Evolutionary conservation across 2,888 invertebrate genomes (phyloP), one percentile per base, ranked within the genome.

Genomic region (Ectobius pallidus): DNA sequence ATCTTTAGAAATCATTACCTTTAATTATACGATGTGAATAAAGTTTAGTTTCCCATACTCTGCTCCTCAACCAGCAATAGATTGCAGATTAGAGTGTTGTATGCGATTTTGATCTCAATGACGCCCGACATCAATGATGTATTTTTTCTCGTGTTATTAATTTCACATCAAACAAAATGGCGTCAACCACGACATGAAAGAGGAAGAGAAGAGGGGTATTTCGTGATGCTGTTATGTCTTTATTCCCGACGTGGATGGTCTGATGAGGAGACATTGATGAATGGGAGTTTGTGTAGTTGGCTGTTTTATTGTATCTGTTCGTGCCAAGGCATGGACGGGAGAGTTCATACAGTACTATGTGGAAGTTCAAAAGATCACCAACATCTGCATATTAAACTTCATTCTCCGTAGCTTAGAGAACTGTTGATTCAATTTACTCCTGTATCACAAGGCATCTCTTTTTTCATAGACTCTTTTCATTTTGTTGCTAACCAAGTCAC

Each of bases 81-180:
- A 49, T 9, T 1, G 4, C 9, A 14, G 18, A 18, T n/a, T 22
- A 16, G 3, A 55, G n/a, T 16, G 39, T 18, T 34, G 61, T 63
- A 70, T 20, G 73, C 73, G 63, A 70, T 63, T 73, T 34, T 73
- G 63, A 52, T 63, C 73, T 65, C 32, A 46, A 3, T 34, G 46
- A 44, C 52, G 32, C 42, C 34, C 22, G 25, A 30, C 30, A 55
- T 39, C 73, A 73, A 70, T 73, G 69, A 73, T 42, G 32, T 27
- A 16, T 49, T 39, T 69, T 58, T 65, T 25, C 62, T 30, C 71
- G 32, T 30, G 30, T 69, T 71, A 74, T 74, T 74, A 74, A 74
- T 71, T 68, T 58, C 71, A 70, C 74, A 74, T 74, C 71, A 74
- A 69, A 74, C 74, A 74, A 74, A 68, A 74, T 74, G 74, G 74